phyloP scores from a whole-genome alignment of 2,113 vertebrate species.

The Tragelaphus imberbis region DNA sequence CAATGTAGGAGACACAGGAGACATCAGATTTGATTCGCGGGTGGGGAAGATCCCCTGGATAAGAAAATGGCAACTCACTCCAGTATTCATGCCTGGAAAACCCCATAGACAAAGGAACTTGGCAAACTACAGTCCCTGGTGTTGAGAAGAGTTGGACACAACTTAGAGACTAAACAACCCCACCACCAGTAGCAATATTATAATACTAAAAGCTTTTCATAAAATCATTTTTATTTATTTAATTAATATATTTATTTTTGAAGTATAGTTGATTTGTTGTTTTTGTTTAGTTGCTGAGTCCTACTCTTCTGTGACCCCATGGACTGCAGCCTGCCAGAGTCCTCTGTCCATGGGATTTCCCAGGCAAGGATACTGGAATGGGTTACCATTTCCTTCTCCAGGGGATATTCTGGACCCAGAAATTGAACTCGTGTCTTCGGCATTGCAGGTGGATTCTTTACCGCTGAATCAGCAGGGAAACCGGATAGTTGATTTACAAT shows the following conservation, averaged over 20 bases:
- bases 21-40: accelerated
- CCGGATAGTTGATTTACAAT: not conserved
- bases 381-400: not conserved
- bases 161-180: not conserved
- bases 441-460: not conserved
- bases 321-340: not conserved
- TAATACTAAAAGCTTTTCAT: not conserved
- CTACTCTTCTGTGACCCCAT: not conserved
- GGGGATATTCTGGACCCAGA: not conserved
- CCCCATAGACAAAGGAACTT: not conserved
- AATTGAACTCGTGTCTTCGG: not conserved
- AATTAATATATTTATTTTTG: not conserved
- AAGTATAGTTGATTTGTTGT: not conserved
- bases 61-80: not conserved
- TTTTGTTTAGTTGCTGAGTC: not conserved
- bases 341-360: not conserved
- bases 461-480: not conserved
- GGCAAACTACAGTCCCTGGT: not conserved
- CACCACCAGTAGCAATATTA: not conserved
- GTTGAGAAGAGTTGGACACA: not conserved
- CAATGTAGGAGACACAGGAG: not conserved
- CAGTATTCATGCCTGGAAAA: not conserved
- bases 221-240: not conserved
- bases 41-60: not conserved
- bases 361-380: not conserved